Base-by-base conservation (phyloP, 2,888 invertebrate species). In the Luffia ferchaultella region DNA sequence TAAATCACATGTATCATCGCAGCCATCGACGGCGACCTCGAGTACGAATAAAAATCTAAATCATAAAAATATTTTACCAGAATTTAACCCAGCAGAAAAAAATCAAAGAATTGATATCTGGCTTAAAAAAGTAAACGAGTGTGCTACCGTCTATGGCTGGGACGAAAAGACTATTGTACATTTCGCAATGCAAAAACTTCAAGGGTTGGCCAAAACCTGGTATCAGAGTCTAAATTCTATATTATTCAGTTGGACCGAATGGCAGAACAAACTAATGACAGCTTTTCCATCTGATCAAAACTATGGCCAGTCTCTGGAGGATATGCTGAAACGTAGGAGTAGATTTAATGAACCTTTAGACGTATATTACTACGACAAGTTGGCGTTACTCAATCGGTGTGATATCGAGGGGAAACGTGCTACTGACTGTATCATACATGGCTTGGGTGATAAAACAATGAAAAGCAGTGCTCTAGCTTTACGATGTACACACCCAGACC, bases 181-280 rank as follows among this genome's bases (percentile, higher is more conserved):
- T 18, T 46, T 56, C 42, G 54, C 58, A 2, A 54, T 56, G 54
- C 57, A 57, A 45, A 59, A 59, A 49, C 53, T 57, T 7, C 51
- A 50, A 20, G 58, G 58, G 0, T 41, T 58, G 45, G 59, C 59
- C 47, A 56, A 52, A 44, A 49, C 17, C n/a, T n/a, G n/a, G n/a
- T n/a, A n/a, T n/a, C n/a, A n/a, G n/a, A n/a, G n/a, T n/a, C 2
- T 59, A 57, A 50, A 48, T 50, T 50, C 59, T 1, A 52, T 58
- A 15, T 42, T 57, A 2, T 58, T 51, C 43, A 50, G 20, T n/a
- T 57, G 58, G 55, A 2, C 42, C 2, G 55, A 59, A 19, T 55
- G 55, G 55, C 56, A 56, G 20, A 20, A 44, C 2, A 57, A 57
- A 43, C 16, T 55, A 12, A 17, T 42, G 1, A 50, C 16, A 15